Evolutionary conservation across 1,140 invertebrate genomes (phyloP).

Genomic region (Sitophilus oryzae): DNA sequence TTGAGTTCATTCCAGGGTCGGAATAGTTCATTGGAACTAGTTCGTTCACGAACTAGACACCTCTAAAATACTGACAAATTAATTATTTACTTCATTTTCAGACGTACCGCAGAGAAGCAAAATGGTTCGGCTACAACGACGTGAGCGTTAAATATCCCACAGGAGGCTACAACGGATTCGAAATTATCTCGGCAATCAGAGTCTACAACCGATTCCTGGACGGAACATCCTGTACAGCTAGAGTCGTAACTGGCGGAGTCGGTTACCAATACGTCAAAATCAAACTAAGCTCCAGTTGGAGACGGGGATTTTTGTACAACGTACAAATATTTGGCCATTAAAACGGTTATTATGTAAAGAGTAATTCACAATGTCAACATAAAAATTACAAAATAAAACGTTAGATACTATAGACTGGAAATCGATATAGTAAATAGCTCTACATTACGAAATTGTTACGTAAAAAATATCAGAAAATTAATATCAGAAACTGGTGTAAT

Average conservation of each 20-base stretch:
- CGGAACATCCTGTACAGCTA: conserved; percentile 27
- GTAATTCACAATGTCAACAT: too few species aligned
- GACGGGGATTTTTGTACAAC: conserved; percentile 29
- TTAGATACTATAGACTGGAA: too few species aligned
- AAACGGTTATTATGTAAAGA: too few species aligned
- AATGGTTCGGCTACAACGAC: conserved; percentile 28
- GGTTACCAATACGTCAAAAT: conserved; percentile 32
- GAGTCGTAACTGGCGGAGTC: conserved; percentile 26
- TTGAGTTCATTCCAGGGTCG: too few species aligned
- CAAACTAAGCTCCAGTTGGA: conserved; percentile 24
- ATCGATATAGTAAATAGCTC: too few species aligned
- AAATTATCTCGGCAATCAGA: conserved; percentile 30
- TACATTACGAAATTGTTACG: too few species aligned
- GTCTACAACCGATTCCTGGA: conserved; percentile 33
- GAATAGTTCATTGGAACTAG: too few species aligned
- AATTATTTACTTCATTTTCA: too few species aligned
- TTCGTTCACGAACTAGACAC: too few species aligned
- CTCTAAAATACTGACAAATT: too few species aligned
- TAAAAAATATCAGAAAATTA: too few species aligned
- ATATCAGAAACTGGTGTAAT: too few species aligned
- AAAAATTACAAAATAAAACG: neutral
- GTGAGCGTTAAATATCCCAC: conserved; percentile 30
- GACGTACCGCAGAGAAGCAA: conserved; percentile 26
- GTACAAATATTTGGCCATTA: conserved; percentile 34
- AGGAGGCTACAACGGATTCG: conserved; percentile 27